Evolutionary conservation across 1,140 invertebrate species (phyloP).

Genomic region (Drosophila burlai): DNA sequence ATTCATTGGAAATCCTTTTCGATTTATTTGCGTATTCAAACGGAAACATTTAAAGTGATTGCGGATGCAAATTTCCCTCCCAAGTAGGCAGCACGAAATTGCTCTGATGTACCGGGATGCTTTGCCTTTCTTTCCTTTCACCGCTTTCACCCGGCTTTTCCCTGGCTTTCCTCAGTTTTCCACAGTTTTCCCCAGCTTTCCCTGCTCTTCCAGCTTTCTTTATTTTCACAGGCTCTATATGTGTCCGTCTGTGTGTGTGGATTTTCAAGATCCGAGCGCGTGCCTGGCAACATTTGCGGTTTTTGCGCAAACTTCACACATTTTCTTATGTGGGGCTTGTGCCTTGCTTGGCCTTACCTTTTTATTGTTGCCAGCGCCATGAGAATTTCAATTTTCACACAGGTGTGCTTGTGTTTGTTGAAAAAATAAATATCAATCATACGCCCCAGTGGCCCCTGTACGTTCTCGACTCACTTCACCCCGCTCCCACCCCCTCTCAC

Average conservation of each 20-base stretch:
- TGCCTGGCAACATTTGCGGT: slow-evolving; percentile 81
- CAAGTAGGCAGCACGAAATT: slow-evolving; percentile 59
- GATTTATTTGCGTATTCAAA: slow-evolving; percentile 84
- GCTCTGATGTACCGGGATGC: slow-evolving; percentile 46
- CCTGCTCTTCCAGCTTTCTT: slow-evolving; percentile 12
- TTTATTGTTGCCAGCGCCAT: slow-evolving; percentile 66
- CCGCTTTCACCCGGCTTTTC: slow-evolving; percentile 3
- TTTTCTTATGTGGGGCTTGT: slow-evolving; percentile 69
- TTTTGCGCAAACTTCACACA: slow-evolving; percentile 81
- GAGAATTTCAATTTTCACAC: slow-evolving; percentile 81
- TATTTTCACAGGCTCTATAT: slow-evolving; percentile 9
- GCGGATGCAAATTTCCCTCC: slow-evolving; percentile 77
- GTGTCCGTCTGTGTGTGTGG: slow-evolving; percentile 17
- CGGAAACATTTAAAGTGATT: slow-evolving; percentile 84
- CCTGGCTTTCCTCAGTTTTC: not conserved
- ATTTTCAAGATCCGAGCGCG: slow-evolving; percentile 72
- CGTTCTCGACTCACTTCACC: slow-evolving; percentile 6
- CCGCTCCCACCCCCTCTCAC: slow-evolving; percentile 2
- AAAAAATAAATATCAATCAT: slow-evolving; percentile 84
- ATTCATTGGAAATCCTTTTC: slow-evolving; percentile 83
- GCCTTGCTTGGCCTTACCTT: slow-evolving; percentile 40
- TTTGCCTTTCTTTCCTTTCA: slow-evolving; percentile 21
- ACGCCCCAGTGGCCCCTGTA: slow-evolving; percentile 63
- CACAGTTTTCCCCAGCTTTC: not conserved
- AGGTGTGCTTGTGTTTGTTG: slow-evolving; percentile 77